These are phyloP conservation scores for Cataglyphis albicans DNA, from an alignment of 2,888 invertebrate genomes.

Conservation along the genomic window DNA sequence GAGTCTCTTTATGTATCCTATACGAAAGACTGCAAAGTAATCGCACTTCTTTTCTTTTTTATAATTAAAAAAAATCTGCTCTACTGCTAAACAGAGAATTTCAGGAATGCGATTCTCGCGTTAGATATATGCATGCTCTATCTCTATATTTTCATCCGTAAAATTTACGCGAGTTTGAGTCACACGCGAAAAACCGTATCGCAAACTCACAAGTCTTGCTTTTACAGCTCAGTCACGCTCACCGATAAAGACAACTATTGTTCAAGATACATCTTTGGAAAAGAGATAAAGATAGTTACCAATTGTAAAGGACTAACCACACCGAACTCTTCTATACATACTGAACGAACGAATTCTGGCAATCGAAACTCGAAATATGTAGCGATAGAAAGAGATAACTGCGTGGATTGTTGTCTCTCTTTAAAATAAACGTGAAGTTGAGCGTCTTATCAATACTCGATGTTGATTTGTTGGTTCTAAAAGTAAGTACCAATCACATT, in stretches of 20 bases:
- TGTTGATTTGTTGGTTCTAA: no score
- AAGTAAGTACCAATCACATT: no score
- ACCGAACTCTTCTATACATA: neutral
- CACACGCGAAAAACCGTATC: neutral
- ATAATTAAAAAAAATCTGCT: neutral
- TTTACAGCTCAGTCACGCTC: neutral
- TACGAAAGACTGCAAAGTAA: neutral
- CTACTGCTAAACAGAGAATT: neutral
- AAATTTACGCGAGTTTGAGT: neutral
- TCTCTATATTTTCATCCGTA: neutral
- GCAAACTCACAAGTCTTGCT: neutral
- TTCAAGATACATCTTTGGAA: neutral
- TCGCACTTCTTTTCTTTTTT: neutral
- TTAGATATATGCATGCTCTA: neutral
- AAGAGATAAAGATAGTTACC: neutral
- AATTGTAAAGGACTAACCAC: neutral
- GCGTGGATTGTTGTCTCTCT: no score
- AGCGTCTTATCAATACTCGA: no score
- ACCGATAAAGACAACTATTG: neutral
- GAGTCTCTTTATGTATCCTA: conserved; percentile 60
- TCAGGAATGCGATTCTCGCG: neutral
- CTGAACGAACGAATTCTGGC: neutral
- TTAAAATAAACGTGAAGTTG: no score
- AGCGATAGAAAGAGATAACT: no score
- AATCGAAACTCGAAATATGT: neutral